Conservation (phyloP, 2,888 invertebrate genomes). For the Amiota mariae region DNA sequence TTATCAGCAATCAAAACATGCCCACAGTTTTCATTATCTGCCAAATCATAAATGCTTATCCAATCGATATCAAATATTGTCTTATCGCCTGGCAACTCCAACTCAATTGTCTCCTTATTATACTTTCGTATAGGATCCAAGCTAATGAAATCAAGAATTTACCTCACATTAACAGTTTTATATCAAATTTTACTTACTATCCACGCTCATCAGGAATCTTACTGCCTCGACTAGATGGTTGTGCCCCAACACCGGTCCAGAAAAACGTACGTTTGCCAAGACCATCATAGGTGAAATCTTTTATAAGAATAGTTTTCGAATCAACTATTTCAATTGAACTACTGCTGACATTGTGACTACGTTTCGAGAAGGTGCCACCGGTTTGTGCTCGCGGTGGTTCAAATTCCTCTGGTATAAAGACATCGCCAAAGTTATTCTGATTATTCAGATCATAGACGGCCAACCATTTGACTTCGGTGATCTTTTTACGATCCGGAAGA, state of each 20-base stretch:
- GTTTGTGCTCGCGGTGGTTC: conserved; percentile 85
- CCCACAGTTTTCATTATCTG: conserved; percentile 80
- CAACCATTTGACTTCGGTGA: conserved; percentile 91
- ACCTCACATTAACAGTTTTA: neutral
- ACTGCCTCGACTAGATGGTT: conserved; percentile 86
- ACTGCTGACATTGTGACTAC: conserved; percentile 81
- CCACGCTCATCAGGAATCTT: conserved; percentile 93
- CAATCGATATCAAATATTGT: conserved; percentile 88
- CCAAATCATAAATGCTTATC: conserved; percentile 86
- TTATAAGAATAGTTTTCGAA: conserved; percentile 85
- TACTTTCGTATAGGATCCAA: conserved; percentile 86
- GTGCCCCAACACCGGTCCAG: conserved; percentile 91
- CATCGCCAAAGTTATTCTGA: conserved; percentile 92
- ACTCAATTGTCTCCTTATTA: conserved; percentile 80
- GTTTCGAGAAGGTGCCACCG: conserved; percentile 76
- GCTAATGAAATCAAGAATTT: conserved; percentile 73
- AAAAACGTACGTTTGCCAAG: conserved; percentile 85
- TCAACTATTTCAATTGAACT: conserved; percentile 84
- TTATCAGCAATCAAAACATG: conserved; percentile 85
- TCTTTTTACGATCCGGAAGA: conserved; percentile 88
- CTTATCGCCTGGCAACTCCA: conserved; percentile 86
- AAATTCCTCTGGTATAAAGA: conserved; percentile 91
- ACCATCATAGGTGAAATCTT: conserved; percentile 86
- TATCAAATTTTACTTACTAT: conserved; percentile 80
- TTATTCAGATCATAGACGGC: conserved; percentile 89